Base-by-base conservation (phyloP, 2,797 vertebrate genomes). In the Loris lydekkerianus region DNA sequence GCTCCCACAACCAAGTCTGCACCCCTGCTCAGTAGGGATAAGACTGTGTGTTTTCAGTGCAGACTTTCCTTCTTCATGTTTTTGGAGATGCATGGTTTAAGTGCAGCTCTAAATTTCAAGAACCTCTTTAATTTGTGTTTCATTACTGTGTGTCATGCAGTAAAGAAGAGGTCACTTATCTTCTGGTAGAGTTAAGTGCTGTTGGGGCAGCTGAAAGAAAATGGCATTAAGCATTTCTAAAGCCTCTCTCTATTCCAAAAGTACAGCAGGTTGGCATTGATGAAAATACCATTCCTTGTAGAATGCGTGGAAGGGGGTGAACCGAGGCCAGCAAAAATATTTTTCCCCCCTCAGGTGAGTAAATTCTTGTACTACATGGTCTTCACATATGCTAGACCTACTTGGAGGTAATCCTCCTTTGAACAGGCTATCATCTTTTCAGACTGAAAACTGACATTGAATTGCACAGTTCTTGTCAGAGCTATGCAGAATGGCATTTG, bases 311-410 rank as follows among this genome's bases (percentile, higher is more conserved):
- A 97, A 97, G 84, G 97, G 97, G 93, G 93, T 89, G 89, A 96
- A 95, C 37, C 17, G 14, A 70, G 43, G 80, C 95, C 97, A 98
- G 96, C 34, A 98, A 97, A 98, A 98, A 96, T 95, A 97, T 93
- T 97, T 95, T 89, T 89, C 91, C 90, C 97, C 96, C 92, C 91
- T 61, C 97, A 65, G 78, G 87, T 97, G 97, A 97, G 53, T 5
- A 65, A 97, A 97, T 96, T 97, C 95, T 98, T 97, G 84, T 60
- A 95, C 96, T 96, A 95, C 56, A 43, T 96, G 53, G 93, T 96
- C 86, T 72, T 94, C 93, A 29, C 21, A 37, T 72, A 83, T 82
- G 60, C 18, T 81, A 84, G 65, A 83, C 49, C 37, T 88, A 65
- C 53, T 92, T 90, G 96, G 96, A 78, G 43, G 81, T 69, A 94